A percentile compares a stretch with the other conserved stretches of the same genome.
phyloP scores from a whole-genome alignment of 2,113 vertebrate genomes.

The Turdus rufiventris region DNA sequence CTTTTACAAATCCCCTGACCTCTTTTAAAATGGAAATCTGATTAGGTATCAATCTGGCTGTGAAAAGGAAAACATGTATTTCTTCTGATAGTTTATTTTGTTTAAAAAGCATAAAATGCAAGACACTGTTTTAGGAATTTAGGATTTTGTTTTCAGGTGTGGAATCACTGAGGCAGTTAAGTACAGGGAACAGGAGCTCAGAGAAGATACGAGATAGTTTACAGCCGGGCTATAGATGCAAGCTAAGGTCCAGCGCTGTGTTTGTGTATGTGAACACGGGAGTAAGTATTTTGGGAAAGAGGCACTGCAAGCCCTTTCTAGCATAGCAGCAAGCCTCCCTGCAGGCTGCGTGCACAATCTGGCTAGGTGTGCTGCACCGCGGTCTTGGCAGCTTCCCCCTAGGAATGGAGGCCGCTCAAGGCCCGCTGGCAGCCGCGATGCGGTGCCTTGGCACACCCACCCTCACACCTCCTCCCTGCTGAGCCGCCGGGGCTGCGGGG shows the following conservation, averaged over 20 bases:
- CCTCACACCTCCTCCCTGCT: rapidly evolving
- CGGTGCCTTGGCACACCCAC: rapidly evolving
- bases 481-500: background rate
- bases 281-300: rapidly evolving
- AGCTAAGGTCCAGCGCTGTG: rapidly evolving
- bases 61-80: background rate
- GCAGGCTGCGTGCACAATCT: rapidly evolving
- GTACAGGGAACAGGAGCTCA: rapidly evolving
- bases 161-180: too few relatives aligned
- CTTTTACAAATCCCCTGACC: background rate
- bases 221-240: rapidly evolving
- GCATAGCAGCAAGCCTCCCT: rapidly evolving
- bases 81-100: background rate
- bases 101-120: background rate
- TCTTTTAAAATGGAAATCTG: background rate
- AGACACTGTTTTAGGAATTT: rapidly evolving
- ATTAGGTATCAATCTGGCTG: background rate
- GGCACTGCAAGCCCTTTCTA: rapidly evolving
- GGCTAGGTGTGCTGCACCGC: background rate
- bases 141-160: rapidly evolving
- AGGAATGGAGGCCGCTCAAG: rapidly evolving
- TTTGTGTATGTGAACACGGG: rapidly evolving
- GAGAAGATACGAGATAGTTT: rapidly evolving
- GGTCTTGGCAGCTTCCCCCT: rapidly evolving
- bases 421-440: background rate